Percentiles rank a stretch among this genome's conserved stretches.
These are phyloP conservation scores for Caradrina clavipalpis DNA, from an alignment of 2,888 invertebrate species.

Conservation along the genomic window DNA sequence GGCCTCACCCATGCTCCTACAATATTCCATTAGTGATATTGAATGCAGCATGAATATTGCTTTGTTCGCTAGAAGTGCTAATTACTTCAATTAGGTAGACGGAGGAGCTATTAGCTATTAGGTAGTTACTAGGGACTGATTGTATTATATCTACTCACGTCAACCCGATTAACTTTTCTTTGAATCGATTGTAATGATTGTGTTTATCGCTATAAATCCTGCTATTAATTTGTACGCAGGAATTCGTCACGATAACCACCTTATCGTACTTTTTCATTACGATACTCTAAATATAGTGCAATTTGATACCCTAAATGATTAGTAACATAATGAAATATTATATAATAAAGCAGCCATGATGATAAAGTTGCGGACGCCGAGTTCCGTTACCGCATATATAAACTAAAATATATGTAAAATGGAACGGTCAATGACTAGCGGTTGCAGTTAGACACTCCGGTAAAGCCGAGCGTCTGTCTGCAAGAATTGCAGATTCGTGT, in stretches of 20 bases:
- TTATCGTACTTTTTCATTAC: conserved; percentile 39
- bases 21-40: conserved; percentile 67
- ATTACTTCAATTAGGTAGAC: conserved; percentile 48
- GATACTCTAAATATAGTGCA: conserved; percentile 24
- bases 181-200: conserved; percentile 28
- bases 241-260: conserved; percentile 24
- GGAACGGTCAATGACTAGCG: conserved; percentile 64
- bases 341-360: conserved; percentile 38
- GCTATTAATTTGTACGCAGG: conserved; percentile 9
- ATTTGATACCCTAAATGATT: conserved; percentile 42
- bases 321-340: conserved; percentile 41
- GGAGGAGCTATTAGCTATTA: conserved; percentile 4
- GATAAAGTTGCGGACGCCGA: conserved; percentile 58
- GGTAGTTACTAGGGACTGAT: conserved; percentile 34
- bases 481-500: conserved; percentile 55
- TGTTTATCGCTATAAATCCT: conserved; percentile 28
- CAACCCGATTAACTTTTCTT: conserved; percentile 44
- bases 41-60: conserved; percentile 57
- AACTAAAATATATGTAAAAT: conserved; percentile 64
- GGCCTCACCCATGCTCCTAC: conserved; percentile 58
- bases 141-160: conserved; percentile 29
- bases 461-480: conserved; percentile 43
- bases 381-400: conserved; percentile 41
- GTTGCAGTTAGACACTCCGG: conserved; percentile 61
- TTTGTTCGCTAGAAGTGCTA: conserved; percentile 46